Conservation (phyloP, 2,113 vertebrate genomes). For the Notiomystis cincta region DNA sequence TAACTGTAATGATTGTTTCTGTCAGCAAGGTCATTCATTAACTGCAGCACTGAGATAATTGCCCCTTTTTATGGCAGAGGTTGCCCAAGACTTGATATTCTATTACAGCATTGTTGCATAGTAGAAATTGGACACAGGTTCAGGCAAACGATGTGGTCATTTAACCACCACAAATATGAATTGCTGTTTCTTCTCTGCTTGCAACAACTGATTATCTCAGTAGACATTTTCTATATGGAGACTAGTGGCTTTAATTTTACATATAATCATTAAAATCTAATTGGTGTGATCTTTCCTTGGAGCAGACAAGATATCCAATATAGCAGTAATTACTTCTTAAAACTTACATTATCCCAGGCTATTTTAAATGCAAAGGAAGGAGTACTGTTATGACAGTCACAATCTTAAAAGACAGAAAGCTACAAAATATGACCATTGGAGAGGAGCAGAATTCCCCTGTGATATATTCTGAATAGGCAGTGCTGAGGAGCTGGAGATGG, state of each 20-base stretch:
- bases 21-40: slow-evolving; percentile 23
- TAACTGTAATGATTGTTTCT: not conserved
- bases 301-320: not conserved
- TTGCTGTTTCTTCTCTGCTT: not conserved
- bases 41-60: not conserved
- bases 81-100: not conserved
- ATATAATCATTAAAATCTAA: not conserved
- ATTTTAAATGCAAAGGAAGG: not conserved
- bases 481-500: not conserved
- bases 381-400: not conserved
- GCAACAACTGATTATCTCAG: not conserved
- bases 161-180: not conserved
- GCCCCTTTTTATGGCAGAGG: not conserved
- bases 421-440: not conserved
- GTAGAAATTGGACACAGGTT: not conserved
- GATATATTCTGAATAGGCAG: not conserved
- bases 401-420: not conserved
- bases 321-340: not conserved
- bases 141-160: not conserved
- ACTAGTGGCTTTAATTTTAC: not conserved
- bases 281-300: not conserved
- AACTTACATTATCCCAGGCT: not conserved
- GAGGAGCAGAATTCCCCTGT: not conserved
- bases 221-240: not conserved
- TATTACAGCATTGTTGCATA: not conserved